These are phyloP conservation scores for Merops nubicus DNA, from an alignment of 2,113 vertebrate genomes.

Conservation along the genomic window DNA sequence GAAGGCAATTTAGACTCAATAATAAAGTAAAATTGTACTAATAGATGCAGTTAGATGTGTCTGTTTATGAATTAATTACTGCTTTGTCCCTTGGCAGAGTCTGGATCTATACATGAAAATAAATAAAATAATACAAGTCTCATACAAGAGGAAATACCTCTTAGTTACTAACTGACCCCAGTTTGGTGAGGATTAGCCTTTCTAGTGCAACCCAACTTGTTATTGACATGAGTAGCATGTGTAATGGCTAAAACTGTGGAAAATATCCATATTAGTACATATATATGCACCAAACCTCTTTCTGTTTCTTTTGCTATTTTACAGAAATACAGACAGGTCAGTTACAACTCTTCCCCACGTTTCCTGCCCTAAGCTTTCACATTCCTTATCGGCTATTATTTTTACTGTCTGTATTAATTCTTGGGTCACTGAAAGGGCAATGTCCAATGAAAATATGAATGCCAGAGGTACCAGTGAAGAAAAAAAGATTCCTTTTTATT, in stretches of 20 bases:
- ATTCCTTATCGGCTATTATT: background rate
- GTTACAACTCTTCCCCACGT: background rate
- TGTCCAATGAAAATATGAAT: background rate
- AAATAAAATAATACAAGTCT: background rate
- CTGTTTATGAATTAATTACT: background rate
- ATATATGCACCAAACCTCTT: background rate
- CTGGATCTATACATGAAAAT: background rate
- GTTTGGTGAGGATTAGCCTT: background rate
- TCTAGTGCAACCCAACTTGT: background rate
- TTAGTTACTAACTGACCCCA: background rate
- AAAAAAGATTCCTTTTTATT: fast-evolving
- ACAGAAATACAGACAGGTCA: background rate
- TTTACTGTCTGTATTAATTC: background rate
- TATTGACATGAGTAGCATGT: background rate
- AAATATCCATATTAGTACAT: background rate
- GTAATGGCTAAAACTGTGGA: background rate
- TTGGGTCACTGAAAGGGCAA: background rate
- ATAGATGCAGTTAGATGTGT: background rate
- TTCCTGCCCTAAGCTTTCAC: background rate
- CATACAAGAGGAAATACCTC: background rate
- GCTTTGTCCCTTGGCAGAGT: background rate
- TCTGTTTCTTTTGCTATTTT: background rate
- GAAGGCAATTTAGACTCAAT: background rate
- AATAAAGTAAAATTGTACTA: background rate
- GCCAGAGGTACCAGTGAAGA: background rate